Base-by-base conservation (phyloP, 2,113 vertebrate genomes). In the Nothobranchius kuhntae region DNA sequence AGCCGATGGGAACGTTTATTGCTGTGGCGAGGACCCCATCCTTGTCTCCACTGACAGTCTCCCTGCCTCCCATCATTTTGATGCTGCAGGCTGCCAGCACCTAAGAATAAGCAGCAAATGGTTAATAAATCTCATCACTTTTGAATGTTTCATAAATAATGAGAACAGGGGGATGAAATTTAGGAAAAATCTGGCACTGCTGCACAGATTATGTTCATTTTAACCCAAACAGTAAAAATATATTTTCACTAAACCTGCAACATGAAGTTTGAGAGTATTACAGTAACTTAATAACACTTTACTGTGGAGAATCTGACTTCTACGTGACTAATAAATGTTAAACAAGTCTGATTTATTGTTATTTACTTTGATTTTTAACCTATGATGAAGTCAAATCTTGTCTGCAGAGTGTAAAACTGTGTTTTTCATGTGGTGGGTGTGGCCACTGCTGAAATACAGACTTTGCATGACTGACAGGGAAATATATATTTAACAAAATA, bases 31-130 rank as follows among this genome's bases (percentile, higher is more conserved):
- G 86, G 87, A 89, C 92, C 77, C 91, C 92, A 91, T 94, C 94
- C 92, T 88, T 93, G 91, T 95, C 94, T 91, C 93, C 92, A 90
- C 89, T 91, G 80, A 92, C 91, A 92, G 93, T 91, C 89, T 95
- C 95, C 94, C 94, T 95, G 92, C 94, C 95, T 87, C 95, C 95
- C 92, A 95, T 96, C 95, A 96, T 97, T 95, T 93, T 95, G 93
- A 90, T 84, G 88, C 89, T 91, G 89, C 86, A 77, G 86, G 89
- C 89, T 93, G 93, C 92, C 90, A 93, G 92, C 89, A 93, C 94
- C 95, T 95, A 82, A 7, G 13, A 65, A 84, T 2, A 50, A 64
- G 30, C 50, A 60, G 55, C 30, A 14, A 73, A 61, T 14, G n/a
- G 36, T 66, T 21, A 53, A 70, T 6, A 53, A 0, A 68, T 21